Evolutionary conservation across 2,113 vertebrate genomes (phyloP).

Genomic region (human (Homo sapiens)): DNA sequence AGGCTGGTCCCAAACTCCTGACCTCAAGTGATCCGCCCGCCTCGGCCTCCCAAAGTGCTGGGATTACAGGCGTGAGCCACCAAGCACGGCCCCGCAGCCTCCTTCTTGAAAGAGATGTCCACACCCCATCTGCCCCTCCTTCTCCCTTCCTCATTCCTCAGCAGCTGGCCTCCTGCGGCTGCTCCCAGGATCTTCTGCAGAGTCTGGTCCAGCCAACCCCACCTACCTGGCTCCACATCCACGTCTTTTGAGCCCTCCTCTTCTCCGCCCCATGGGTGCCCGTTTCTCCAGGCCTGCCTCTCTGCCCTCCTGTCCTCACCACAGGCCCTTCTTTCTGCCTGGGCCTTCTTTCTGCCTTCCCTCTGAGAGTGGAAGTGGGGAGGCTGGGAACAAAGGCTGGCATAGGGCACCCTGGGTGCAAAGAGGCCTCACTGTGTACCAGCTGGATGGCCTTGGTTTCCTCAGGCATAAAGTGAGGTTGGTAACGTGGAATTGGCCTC

Average conservation of each 20-base stretch:
- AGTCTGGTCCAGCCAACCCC: rapidly evolving
- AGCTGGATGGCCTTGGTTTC: background rate
- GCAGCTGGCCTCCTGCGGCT: background rate
- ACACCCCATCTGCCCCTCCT: background rate
- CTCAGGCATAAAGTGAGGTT: background rate
- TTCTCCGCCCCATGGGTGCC: background rate
- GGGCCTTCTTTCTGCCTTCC: background rate
- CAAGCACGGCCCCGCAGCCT: background rate
- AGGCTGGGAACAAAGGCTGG: background rate
- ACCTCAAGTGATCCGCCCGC: too few relatives aligned
- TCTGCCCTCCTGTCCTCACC: background rate
- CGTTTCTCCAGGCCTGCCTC: rapidly evolving
- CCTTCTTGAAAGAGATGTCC: background rate
- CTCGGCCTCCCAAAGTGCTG: too few relatives aligned
- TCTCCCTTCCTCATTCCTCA: background rate
- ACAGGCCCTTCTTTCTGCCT: background rate
- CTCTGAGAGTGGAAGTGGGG: background rate
- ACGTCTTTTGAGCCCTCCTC: too few relatives aligned
- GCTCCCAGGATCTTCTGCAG: background rate
- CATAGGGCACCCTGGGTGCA: background rate
- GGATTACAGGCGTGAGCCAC: too few relatives aligned
- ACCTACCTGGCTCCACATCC: background rate
- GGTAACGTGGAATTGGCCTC: background rate
- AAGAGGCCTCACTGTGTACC: background rate
- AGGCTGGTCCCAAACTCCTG: too few relatives aligned